These are phyloP conservation scores for Paraescarpia echinospica DNA, from an alignment of 1,140 invertebrate genomes.

Conservation along the genomic window DNA sequence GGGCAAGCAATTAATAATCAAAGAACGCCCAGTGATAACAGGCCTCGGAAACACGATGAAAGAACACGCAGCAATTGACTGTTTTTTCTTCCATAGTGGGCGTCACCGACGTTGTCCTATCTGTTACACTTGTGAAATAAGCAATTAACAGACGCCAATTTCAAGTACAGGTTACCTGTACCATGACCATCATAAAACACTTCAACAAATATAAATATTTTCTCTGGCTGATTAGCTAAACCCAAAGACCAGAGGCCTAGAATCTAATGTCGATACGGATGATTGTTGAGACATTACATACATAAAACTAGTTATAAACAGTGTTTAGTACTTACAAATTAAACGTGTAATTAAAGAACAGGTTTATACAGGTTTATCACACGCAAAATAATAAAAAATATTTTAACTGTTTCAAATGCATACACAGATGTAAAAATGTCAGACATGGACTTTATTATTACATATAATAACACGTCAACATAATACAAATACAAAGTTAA, in stretches of 20 bases:
- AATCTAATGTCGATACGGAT: too few species aligned
- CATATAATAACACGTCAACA: background rate
- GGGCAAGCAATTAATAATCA: background rate
- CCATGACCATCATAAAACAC: background rate
- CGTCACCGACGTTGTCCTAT: background rate
- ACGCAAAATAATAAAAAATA: too few species aligned
- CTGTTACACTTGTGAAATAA: background rate
- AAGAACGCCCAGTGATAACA: background rate
- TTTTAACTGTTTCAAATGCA: background rate
- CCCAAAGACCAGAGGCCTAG: background rate
- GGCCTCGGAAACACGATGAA: background rate
- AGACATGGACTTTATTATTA: background rate
- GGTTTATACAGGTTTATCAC: background rate
- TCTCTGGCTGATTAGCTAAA: background rate
- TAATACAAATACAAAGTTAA: background rate
- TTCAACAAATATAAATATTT: background rate
- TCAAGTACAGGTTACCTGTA: background rate
- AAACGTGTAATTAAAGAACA: background rate
- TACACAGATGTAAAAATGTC: background rate
- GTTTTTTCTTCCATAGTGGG: background rate
- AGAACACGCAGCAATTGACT: background rate
- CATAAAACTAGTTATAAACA: too few species aligned
- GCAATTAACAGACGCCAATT: background rate
- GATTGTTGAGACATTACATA: too few species aligned
- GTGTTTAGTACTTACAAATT: background rate